phyloP scores from a whole-genome alignment of 1,140 invertebrate species.

The Drosophila nigromelanica region DNA sequence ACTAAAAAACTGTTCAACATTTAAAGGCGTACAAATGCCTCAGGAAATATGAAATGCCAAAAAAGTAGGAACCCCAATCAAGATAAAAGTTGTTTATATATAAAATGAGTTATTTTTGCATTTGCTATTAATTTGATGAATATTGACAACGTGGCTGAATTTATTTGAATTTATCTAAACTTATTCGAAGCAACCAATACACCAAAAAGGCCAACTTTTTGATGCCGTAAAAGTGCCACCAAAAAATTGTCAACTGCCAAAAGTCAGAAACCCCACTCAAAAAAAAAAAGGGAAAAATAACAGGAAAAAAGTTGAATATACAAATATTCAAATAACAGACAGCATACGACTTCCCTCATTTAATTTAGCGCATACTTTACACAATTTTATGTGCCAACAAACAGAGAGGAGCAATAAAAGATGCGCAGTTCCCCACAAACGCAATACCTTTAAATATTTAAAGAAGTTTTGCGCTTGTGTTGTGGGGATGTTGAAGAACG shows the following conservation, averaged over 20 bases:
- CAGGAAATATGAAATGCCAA: too few species aligned
- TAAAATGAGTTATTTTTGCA: neutral
- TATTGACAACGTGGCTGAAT: neutral
- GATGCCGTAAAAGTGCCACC: conserved; percentile 4
- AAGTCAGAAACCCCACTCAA: conserved; percentile 27
- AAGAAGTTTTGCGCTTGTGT: conserved; percentile 23
- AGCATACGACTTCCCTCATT: conserved; percentile 31
- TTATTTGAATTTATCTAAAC: neutral
- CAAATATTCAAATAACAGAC: conserved; percentile 34
- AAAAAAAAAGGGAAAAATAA: conserved; percentile 5
- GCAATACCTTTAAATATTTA: conserved; percentile 71
- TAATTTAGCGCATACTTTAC: conserved; percentile 41
- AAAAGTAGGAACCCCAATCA: too few species aligned
- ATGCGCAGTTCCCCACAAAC: conserved; percentile 21
- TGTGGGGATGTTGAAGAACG: too few species aligned
- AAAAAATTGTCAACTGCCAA: conserved; percentile 39
- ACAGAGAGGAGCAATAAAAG: conserved; percentile 23
- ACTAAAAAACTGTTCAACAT: too few species aligned
- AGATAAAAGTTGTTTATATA: too few species aligned
- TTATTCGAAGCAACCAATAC: neutral
- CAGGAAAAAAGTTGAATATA: conserved; percentile 31
- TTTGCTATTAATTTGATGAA: neutral
- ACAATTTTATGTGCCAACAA: conserved; percentile 11
- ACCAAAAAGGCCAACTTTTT: conserved; percentile 8
- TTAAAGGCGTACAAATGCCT: too few species aligned